These are phyloP conservation scores for Girardia tigrina DNA, from an alignment of 2,888 invertebrate genomes.

Conservation along the genomic window DNA sequence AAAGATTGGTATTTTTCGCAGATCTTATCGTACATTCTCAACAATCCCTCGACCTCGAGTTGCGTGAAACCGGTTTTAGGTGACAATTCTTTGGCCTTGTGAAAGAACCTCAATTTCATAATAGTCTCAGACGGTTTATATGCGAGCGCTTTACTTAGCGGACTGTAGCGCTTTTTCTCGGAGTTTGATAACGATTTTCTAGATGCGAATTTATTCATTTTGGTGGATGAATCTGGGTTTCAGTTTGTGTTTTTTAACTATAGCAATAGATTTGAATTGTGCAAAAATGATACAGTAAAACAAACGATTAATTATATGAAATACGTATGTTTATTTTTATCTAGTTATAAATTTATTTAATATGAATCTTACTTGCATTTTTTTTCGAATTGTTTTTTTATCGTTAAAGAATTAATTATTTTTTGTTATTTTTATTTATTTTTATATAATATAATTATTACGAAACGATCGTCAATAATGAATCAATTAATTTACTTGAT, in stretches of 20 bases:
- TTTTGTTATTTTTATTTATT: no score
- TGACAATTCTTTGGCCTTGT: conserved; percentile 12
- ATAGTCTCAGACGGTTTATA: conserved; percentile 3
- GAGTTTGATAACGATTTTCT: background rate
- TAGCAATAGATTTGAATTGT: background rate
- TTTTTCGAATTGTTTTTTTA: no score
- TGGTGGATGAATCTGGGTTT: background rate
- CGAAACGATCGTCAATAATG: no score
- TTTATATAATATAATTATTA: no score
- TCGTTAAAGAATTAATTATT: no score
- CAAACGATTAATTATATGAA: no score
- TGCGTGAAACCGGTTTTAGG: background rate
- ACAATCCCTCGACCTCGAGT: background rate
- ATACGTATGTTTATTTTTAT: no score
- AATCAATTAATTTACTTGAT: no score
- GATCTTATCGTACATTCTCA: background rate
- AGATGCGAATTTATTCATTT: conserved; percentile 1
- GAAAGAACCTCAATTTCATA: conserved; percentile 8
- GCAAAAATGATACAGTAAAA: no score
- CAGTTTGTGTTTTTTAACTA: no score
- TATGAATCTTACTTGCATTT: no score
- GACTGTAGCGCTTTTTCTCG: background rate
- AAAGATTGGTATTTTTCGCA: conserved; percentile 15
- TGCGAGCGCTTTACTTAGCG: background rate
- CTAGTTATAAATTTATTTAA: no score